These are phyloP conservation scores for Tachycineta bicolor DNA, from an alignment of 2,113 vertebrate genomes.

Conservation along the genomic window DNA sequence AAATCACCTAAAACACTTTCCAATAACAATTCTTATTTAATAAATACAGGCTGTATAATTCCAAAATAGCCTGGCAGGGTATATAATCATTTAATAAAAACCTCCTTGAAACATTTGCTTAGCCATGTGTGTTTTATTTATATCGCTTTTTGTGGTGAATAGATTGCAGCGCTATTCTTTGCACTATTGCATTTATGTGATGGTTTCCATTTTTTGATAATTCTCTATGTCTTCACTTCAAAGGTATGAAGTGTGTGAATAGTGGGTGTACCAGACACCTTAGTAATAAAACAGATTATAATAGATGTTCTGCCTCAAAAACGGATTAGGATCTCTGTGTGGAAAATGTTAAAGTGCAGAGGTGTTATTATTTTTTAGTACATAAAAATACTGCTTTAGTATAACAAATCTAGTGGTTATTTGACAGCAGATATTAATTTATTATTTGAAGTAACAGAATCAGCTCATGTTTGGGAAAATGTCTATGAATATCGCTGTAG, in stretches of 20 bases:
- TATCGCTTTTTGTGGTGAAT: not conserved
- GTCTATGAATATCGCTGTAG: not conserved
- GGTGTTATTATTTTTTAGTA: not conserved
- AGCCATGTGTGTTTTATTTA: constrained; percentile 12
- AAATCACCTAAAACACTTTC: not conserved
- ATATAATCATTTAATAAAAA: constrained; percentile 9
- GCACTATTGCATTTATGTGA: not conserved
- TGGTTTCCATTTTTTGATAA: not conserved
- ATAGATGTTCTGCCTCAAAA: not conserved
- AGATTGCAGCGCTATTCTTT: not conserved
- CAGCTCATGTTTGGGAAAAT: not conserved
- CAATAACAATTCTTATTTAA: not conserved
- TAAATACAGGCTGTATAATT: not conserved
- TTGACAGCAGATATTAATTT: not conserved
- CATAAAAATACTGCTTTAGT: not conserved
- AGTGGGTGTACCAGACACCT: not conserved
- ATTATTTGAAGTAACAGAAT: not conserved
- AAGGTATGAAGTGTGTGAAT: not conserved
- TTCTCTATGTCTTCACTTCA: not conserved
- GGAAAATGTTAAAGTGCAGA: constrained; percentile 14
- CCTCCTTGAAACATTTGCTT: constrained; percentile 11
- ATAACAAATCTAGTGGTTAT: not conserved
- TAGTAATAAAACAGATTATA: not conserved
- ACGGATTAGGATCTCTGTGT: not conserved
- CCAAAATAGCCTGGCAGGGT: not conserved